A percentile compares a stretch with the other conserved stretches of the same genome.
Evolutionary conservation across 2,888 invertebrate species (phyloP).

Genomic region (Pammene aurita): DNA sequence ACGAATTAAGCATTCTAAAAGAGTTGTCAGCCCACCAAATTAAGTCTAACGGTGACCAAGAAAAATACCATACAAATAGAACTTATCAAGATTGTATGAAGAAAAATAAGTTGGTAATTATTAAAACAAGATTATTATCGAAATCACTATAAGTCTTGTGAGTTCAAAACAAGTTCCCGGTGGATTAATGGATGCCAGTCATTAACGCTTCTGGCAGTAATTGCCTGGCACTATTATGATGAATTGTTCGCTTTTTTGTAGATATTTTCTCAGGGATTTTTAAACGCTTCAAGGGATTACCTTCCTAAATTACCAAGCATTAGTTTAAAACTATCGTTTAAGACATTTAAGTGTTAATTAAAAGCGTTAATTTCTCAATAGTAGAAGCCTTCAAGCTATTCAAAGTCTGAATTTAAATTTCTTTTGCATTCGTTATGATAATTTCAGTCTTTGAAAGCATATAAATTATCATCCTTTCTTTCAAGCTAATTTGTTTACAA

Average conservation of each 20-base stretch:
- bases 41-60: conserved; percentile 66
- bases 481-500: conserved; percentile 76
- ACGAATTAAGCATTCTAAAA: conserved; percentile 72
- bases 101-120: conserved; percentile 79
- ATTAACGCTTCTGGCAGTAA: conserved; percentile 81
- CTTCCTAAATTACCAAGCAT: conserved; percentile 61
- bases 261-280: conserved; percentile 71
- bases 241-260: conserved; percentile 77
- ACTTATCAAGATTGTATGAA: conserved; percentile 77
- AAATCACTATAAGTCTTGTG: conserved; percentile 76
- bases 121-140: conserved; percentile 81
- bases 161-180: conserved; percentile 74
- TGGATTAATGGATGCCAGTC: conserved; percentile 77
- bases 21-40: conserved; percentile 76
- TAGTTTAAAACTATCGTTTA: conserved; percentile 53
- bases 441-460: conserved; percentile 28
- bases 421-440: conserved; percentile 31
- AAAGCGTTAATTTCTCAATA: conserved; percentile 54
- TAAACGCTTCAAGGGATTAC: conserved; percentile 70
- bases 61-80: conserved; percentile 78
- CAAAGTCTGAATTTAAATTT: conserved; percentile 17
- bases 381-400: conserved; percentile 35
- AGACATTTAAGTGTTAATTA: conserved; percentile 63
- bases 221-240: conserved; percentile 80
- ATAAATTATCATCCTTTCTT: conserved; percentile 60